These are phyloP conservation scores for Dasyornis broadbenti DNA, from an alignment of 2,113 vertebrate genomes.

Conservation along the genomic window DNA sequence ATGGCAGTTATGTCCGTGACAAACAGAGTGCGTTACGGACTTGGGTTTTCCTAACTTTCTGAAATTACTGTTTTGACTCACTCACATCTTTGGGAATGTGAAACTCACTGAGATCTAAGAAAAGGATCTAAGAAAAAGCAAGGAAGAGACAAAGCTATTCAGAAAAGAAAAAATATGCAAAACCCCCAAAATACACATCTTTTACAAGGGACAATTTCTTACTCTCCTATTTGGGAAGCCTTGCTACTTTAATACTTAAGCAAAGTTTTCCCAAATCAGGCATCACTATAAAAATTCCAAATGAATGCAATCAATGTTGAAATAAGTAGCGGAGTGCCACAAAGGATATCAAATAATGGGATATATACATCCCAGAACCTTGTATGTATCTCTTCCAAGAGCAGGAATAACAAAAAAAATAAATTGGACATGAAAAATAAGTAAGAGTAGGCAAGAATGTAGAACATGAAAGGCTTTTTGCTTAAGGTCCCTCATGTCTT, in stretches of 20 bases:
- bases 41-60: neutral
- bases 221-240: neutral
- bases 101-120: neutral
- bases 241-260: neutral
- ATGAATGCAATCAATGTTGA: neutral
- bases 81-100: neutral
- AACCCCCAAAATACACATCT: neutral
- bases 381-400: neutral
- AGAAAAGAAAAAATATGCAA: rapidly evolving
- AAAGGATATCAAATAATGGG: neutral
- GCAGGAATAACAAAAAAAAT: neutral
- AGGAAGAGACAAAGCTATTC: neutral
- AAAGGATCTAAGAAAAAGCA: neutral
- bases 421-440: neutral
- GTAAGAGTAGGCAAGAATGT: neutral
- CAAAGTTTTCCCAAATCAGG: neutral
- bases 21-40: rapidly evolving
- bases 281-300: no score
- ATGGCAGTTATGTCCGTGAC: rapidly evolving
- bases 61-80: neutral
- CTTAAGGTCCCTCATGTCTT: neutral
- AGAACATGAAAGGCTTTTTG: neutral
- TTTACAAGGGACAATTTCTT: neutral
- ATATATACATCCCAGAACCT: neutral
- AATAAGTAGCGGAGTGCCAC: neutral